Percentiles rank a stretch among this genome's conserved stretches.
phyloP scores from a whole-genome alignment of 2,113 vertebrate species.

The Laticauda laticaudata region DNA sequence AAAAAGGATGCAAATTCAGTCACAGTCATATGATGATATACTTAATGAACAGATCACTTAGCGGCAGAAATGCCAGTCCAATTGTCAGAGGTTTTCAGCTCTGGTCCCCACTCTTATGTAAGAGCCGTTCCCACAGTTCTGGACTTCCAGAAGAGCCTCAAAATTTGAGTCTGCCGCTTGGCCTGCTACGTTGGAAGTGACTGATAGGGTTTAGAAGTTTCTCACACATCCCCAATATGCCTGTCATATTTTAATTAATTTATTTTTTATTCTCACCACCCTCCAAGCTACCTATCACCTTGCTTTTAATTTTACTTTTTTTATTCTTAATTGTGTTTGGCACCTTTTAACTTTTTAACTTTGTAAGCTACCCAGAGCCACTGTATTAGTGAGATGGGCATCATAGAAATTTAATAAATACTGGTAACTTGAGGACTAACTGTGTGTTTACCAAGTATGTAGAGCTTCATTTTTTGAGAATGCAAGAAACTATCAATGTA shows the following conservation, averaged over 20 bases:
- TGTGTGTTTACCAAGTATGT: not conserved
- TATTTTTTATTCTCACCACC: no score
- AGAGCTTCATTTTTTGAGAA: not conserved
- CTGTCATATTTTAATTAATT: no score
- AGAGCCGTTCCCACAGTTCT: not conserved
- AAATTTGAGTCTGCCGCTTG: not conserved
- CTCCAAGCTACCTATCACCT: not conserved
- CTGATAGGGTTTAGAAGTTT: not conserved
- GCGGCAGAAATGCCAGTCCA: not conserved
- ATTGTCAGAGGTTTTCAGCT: not conserved
- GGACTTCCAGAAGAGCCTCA: not conserved
- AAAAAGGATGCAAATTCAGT: not conserved
- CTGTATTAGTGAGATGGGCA: not conserved
- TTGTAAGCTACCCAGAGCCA: not conserved
- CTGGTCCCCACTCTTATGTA: not conserved
- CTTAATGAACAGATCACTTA: not conserved
- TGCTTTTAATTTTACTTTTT: not conserved
- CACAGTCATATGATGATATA: not conserved
- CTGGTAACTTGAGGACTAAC: not conserved
- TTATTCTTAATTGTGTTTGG: not conserved
- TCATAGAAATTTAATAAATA: not conserved
- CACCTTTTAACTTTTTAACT: not conserved
- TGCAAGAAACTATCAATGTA: not conserved
- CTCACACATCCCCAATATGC: not conserved
- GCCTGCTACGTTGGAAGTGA: not conserved